phyloP scores from a whole-genome alignment of 2,888 invertebrate species.

The Cylloceria caligata region DNA sequence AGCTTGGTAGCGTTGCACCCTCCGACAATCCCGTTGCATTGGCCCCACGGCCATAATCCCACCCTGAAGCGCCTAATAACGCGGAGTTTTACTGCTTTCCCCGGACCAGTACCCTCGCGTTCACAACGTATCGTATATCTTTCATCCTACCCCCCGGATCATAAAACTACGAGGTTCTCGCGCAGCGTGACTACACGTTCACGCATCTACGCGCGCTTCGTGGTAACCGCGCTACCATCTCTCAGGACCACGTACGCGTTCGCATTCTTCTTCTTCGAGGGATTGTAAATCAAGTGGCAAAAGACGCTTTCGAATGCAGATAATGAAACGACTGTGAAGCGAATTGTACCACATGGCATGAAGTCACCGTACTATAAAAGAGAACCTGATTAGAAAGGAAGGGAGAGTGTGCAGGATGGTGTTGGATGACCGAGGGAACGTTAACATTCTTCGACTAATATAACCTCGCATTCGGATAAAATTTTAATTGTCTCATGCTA shows the following conservation, averaged over 20 bases:
- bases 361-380: constrained; percentile 12
- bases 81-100: constrained; percentile 72
- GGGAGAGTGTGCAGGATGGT: neutral
- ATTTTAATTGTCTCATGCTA: neutral
- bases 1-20: constrained; percentile 56
- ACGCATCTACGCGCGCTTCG: constrained; percentile 37
- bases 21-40: constrained; percentile 61
- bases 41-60: constrained; percentile 64
- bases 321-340: constrained; percentile 59
- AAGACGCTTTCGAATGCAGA: constrained; percentile 44
- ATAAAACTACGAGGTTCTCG: constrained; percentile 62
- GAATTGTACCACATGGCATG: constrained; percentile 49
- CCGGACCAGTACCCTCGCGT: constrained; percentile 69
- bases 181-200: constrained; percentile 37
- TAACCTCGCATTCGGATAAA: neutral
- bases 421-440: neutral
- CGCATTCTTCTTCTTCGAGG: constrained; percentile 40
- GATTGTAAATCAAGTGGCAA: constrained; percentile 65
- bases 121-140: constrained; percentile 67
- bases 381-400: constrained; percentile 46
- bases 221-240: constrained; percentile 16
- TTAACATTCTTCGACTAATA: constrained; percentile 28
- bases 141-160: constrained; percentile 60
- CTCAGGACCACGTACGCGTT: constrained; percentile 45
- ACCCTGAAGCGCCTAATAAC: constrained; percentile 68